Conservation (phyloP, 1,140 invertebrate genomes). For the Piezodorus guildinii region DNA sequence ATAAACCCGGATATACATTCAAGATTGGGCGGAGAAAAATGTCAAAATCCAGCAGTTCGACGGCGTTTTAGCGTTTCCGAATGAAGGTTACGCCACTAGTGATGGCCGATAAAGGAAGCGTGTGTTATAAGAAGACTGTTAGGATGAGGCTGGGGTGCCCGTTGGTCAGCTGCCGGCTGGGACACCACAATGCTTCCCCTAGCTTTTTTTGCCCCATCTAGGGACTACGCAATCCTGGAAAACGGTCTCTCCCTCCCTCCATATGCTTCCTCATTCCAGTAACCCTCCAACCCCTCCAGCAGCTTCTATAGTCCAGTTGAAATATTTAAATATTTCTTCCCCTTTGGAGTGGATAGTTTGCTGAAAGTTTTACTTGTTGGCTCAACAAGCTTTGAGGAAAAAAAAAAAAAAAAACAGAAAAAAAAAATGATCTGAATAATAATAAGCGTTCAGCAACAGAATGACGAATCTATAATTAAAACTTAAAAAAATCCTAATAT, state of each 20-base stretch:
- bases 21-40: no score
- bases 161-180: constrained; percentile 2
- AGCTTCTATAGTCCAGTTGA: not conserved
- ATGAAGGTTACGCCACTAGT: no score
- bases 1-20: no score
- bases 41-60: no score
- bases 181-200: not conserved
- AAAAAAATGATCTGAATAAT: no score
- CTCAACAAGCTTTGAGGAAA: no score
- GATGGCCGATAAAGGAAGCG: no score
- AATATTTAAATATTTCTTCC: not conserved
- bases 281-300: not conserved
- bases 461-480: no score
- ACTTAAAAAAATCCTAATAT: no score
- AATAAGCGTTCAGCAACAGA: no score
- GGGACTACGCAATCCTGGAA: constrained; percentile 8
- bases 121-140: not conserved
- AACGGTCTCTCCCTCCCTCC: not conserved
- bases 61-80: no score
- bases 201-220: not conserved
- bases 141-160: not conserved
- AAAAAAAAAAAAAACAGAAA: no score
- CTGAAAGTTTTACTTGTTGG: not conserved
- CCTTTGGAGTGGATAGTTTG: not conserved
- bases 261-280: constrained; percentile 7